A percentile compares a stretch with the other conserved stretches of the same genome.
These are phyloP conservation scores for Platypus cylindrus DNA, from an alignment of 2,888 invertebrate genomes.

Conservation along the genomic window DNA sequence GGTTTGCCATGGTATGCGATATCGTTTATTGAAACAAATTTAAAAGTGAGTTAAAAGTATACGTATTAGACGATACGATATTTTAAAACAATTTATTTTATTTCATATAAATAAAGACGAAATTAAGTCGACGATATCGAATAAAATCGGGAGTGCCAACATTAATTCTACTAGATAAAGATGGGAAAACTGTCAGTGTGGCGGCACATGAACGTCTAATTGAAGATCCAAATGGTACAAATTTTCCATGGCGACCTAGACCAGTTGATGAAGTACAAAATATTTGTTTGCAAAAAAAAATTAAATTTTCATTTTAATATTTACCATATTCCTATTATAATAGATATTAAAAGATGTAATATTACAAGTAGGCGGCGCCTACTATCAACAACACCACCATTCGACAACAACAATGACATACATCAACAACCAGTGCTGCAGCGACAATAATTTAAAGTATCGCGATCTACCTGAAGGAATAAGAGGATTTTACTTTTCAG, in stretches of 20 bases:
- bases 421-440: too few species aligned
- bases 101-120: slow-evolving; percentile 51
- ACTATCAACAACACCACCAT: slow-evolving; percentile 27
- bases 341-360: slow-evolving; percentile 39
- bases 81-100: too few species aligned
- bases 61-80: background rate
- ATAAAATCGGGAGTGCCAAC: slow-evolving; percentile 67
- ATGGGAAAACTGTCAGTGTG: slow-evolving; percentile 50
- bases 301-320: too few species aligned
- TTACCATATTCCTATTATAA: slow-evolving; percentile 2
- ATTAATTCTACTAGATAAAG: slow-evolving; percentile 53
- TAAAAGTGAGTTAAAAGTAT: slow-evolving; percentile 40
- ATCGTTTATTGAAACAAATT: slow-evolving; percentile 55
- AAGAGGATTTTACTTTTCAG: slow-evolving; percentile 75
- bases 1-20: slow-evolving; percentile 61
- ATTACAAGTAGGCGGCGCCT: slow-evolving; percentile 29
- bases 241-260: slow-evolving; percentile 71
- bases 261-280: slow-evolving; percentile 43
- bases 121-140: slow-evolving; percentile 61
- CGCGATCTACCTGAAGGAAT: slow-evolving; percentile 50
- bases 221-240: slow-evolving; percentile 50
- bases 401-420: too few species aligned
- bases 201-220: slow-evolving; percentile 51
- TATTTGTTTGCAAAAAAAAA: background rate
- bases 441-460: slow-evolving; percentile 30